These are phyloP conservation scores for Drosophila dives DNA, from an alignment of 2,888 invertebrate genomes.

Conservation along the genomic window DNA sequence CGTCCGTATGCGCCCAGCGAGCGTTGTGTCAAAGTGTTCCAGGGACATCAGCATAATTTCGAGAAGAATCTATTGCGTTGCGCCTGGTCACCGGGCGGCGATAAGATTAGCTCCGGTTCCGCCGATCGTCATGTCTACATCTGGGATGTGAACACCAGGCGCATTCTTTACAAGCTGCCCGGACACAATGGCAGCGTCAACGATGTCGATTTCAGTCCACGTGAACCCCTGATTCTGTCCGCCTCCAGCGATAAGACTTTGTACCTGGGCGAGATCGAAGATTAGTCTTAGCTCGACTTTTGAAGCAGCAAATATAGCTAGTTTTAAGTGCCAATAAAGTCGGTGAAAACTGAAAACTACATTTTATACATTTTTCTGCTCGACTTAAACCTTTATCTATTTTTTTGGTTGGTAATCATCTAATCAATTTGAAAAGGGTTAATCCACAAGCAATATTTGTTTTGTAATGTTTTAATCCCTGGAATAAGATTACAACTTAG, in stretches of 20 bases:
- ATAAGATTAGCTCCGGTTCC: slow-evolving; percentile 93
- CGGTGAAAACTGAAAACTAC: neutral
- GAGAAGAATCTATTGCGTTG: slow-evolving; percentile 98
- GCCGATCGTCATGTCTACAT: slow-evolving; percentile 98
- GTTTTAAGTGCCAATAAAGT: slow-evolving; percentile 6
- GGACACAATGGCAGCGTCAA: slow-evolving; percentile 99
- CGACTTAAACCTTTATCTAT: neutral
- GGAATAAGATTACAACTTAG: no score
- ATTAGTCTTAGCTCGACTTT: slow-evolving; percentile 48
- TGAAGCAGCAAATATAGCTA: neutral
- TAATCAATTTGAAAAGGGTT: neutral
- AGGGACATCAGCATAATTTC: slow-evolving; percentile 98
- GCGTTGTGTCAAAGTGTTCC: slow-evolving; percentile 95
- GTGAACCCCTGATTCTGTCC: slow-evolving; percentile 96
- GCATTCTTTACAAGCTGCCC: slow-evolving; percentile 97
- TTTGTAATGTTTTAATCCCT: neutral
- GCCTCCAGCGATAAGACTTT: slow-evolving; percentile 98
- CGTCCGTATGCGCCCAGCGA: slow-evolving; percentile 97
- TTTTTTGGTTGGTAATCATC: neutral
- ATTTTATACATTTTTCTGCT: neutral
- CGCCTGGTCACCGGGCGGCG: slow-evolving; percentile 97
- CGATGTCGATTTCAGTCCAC: slow-evolving; percentile 97
- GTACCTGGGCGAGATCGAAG: slow-evolving; percentile 97
- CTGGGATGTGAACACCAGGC: slow-evolving; percentile 97
- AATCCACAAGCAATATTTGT: neutral